These are phyloP conservation scores for honey bee (Apis mellifera) DNA, from an alignment of 1,140 invertebrate genomes.

Conservation along the genomic window DNA sequence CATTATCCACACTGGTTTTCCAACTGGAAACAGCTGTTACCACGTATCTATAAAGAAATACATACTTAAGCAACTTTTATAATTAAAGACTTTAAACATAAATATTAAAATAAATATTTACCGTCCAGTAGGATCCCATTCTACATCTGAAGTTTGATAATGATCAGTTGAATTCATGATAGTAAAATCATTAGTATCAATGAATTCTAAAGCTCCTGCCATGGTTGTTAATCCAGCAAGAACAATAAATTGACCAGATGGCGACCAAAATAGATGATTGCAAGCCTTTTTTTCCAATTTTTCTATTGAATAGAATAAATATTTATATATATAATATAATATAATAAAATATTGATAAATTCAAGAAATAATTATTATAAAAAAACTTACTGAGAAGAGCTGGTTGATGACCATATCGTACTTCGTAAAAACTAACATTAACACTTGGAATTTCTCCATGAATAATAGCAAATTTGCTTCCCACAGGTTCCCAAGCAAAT, in stretches of 20 bases:
- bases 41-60: constrained; percentile 86
- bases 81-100: not conserved
- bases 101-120: constrained; percentile 41
- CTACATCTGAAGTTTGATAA: constrained; percentile 96
- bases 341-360: not conserved
- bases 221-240: constrained; percentile 92
- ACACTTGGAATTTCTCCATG: constrained; percentile 95
- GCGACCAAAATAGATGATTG: constrained; percentile 98
- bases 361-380: not conserved
- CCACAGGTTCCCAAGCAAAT: constrained; percentile 99
- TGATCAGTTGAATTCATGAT: constrained; percentile 97
- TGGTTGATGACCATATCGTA: constrained; percentile 93
- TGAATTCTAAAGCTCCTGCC: constrained; percentile 95
- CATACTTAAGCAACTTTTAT: not conserved
- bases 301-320: constrained; percentile 80
- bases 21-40: constrained; percentile 97
- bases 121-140: constrained; percentile 99
- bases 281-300: constrained; percentile 95
- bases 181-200: constrained; percentile 97
- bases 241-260: constrained; percentile 97
- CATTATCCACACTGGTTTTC: constrained; percentile 98
- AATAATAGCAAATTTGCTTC: constrained; percentile 97
- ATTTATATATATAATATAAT: constrained; percentile 27
- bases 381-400: constrained; percentile 87
- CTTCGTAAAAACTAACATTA: constrained; percentile 96